These are phyloP conservation scores for Hylia prasina DNA, from an alignment of 2,113 vertebrate genomes.

Conservation along the genomic window DNA sequence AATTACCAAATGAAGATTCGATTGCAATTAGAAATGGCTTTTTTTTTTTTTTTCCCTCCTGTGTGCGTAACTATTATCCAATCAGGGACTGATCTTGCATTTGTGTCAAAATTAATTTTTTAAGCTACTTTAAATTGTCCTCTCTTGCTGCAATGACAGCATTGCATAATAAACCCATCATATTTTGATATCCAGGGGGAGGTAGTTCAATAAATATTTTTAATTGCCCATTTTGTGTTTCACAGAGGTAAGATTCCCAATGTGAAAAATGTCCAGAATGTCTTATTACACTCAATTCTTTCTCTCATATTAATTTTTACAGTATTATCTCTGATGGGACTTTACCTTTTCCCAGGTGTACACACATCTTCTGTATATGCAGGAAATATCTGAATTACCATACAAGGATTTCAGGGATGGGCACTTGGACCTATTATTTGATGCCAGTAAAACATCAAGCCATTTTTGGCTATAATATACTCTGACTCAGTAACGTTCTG, in stretches of 20 bases:
- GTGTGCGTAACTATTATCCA: not conserved
- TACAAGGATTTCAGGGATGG: not conserved
- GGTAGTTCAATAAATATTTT: slow-evolving; percentile 43
- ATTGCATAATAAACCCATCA: not conserved
- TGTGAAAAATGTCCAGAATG: not conserved
- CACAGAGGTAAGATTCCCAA: not conserved
- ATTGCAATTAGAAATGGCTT: not conserved
- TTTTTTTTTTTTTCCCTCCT: not conserved
- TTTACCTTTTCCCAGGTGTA: not conserved
- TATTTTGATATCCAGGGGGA: slow-evolving; percentile 17
- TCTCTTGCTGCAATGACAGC: not conserved
- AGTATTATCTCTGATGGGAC: not conserved
- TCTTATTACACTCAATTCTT: not conserved
- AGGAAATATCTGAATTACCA: not conserved
- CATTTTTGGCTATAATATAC: not conserved
- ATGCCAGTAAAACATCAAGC: not conserved
- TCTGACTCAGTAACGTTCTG: not conserved
- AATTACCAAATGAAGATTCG: not conserved
- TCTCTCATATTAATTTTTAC: not conserved
- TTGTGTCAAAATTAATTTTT: slow-evolving; percentile 43
- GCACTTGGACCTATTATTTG: not conserved
- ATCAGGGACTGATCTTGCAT: not conserved
- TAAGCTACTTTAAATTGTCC: not conserved
- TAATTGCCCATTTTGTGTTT: slow-evolving; percentile 14
- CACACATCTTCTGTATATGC: not conserved